A percentile compares a stretch with the other conserved stretches of the same genome.
These are phyloP conservation scores for Pristionchus japonicus DNA, from an alignment of 2,888 invertebrate genomes.

Conservation along the genomic window DNA sequence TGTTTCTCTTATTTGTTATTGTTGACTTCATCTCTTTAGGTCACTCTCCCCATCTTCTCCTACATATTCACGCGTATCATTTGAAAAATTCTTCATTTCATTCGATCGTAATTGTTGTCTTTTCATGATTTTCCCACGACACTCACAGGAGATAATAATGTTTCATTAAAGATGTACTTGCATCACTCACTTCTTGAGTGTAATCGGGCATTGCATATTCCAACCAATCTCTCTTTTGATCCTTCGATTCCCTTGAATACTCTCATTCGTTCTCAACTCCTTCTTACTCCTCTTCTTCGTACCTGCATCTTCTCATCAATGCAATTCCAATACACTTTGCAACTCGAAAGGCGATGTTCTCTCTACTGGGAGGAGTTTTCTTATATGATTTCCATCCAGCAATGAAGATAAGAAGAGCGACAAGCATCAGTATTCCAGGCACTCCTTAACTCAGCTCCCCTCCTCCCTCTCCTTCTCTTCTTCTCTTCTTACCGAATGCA, in stretches of 20 bases:
- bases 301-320: background rate
- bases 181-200: conserved; percentile 36
- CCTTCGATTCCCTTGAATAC: conserved; percentile 5
- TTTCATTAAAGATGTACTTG: too few relatives aligned
- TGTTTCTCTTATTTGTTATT: too few relatives aligned
- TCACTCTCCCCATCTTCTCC: too few relatives aligned
- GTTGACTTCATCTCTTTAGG: too few relatives aligned
- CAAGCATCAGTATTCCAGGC: conserved; percentile 71
- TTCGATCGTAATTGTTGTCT: too few relatives aligned
- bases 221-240: background rate
- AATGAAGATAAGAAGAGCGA: conserved; percentile 72
- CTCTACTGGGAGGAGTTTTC: conserved; percentile 63
- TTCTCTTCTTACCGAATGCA: conserved; percentile 77
- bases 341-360: conserved; percentile 64
- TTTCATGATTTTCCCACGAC: too few relatives aligned
- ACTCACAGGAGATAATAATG: too few relatives aligned
- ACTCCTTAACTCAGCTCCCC: conserved; percentile 54
- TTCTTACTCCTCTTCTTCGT: background rate
- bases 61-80: too few relatives aligned
- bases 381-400: conserved; percentile 69
- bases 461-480: background rate
- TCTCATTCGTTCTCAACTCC: background rate
- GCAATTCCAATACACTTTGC: conserved; percentile 50
- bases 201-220: conserved; percentile 33
- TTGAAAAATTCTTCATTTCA: too few relatives aligned